Evolutionary conservation across 2,113 vertebrate species (phyloP).

Genomic region (Siphamia tubifer): DNA sequence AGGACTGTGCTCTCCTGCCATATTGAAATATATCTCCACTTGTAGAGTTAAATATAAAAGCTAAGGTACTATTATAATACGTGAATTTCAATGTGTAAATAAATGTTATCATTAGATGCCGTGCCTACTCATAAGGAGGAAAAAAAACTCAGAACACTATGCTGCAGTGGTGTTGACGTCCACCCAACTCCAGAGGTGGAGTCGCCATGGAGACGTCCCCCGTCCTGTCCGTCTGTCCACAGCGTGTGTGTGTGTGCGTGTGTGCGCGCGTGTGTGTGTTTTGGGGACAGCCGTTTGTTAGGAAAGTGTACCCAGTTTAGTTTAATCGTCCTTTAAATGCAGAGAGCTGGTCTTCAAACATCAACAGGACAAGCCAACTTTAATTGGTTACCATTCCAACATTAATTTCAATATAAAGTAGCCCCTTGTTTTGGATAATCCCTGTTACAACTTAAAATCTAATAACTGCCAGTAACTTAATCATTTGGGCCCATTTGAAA

Average conservation of each 20-base stretch:
- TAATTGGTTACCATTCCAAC: no score
- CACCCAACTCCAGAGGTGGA: slow-evolving; percentile 10
- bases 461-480: no score
- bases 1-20: slow-evolving; percentile 73
- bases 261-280: not conserved
- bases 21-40: slow-evolving; percentile 62
- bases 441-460: no score
- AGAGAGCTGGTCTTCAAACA: no score
- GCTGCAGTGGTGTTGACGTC: slow-evolving; percentile 53
- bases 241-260: slow-evolving; percentile 10
- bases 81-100: slow-evolving; percentile 71
- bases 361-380: no score
- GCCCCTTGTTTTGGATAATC: no score
- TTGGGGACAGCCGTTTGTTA: not conserved
- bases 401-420: no score
- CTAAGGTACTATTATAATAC: slow-evolving; percentile 66
- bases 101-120: slow-evolving; percentile 38
- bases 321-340: not conserved
- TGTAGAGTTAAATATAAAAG: slow-evolving; percentile 54
- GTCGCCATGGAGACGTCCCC: slow-evolving; percentile 47
- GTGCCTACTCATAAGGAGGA: slow-evolving; percentile 29
- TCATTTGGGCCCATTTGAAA: no score
- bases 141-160: slow-evolving; percentile 34
- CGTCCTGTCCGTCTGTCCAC: slow-evolving; percentile 61
- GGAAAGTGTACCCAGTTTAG: not conserved